Evolutionary conservation across 2,797 vertebrate genomes (phyloP).

Genomic region (Darevskia nairensis): DNA sequence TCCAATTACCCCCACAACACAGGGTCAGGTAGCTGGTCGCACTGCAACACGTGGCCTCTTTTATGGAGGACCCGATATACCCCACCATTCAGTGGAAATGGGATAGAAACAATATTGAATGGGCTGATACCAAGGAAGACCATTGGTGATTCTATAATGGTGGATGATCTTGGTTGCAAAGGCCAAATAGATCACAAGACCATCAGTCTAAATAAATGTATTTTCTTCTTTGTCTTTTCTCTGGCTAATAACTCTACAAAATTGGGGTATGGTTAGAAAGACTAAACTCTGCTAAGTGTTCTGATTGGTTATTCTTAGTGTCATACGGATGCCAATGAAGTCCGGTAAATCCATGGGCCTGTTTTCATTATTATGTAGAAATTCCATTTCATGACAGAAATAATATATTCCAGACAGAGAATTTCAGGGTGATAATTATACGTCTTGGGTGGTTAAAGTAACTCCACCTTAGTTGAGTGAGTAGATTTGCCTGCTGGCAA

Average conservation of each 20-base stretch:
- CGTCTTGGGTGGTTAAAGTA: conserved; percentile 67
- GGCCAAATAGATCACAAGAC: not conserved
- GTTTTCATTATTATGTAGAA: conserved; percentile 59
- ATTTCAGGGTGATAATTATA: conserved; percentile 69
- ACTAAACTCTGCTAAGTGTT: conserved; percentile 4
- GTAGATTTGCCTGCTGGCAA: conserved; percentile 6
- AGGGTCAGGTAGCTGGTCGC: too few species aligned
- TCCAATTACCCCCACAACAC: too few species aligned
- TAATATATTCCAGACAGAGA: conserved; percentile 55
- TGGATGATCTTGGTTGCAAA: not conserved
- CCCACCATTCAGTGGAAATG: not conserved
- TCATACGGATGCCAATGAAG: conserved; percentile 39
- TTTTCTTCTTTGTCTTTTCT: conserved; percentile 21
- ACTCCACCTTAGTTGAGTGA: conserved; percentile 52
- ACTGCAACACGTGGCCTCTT: too few species aligned
- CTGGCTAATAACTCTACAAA: conserved; percentile 39
- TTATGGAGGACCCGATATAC: not conserved
- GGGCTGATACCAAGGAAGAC: rapidly evolving
- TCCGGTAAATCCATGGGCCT: conserved; percentile 58
- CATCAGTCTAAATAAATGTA: conserved; percentile 40
- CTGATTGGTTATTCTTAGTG: conserved; percentile 51
- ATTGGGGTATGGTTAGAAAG: conserved; percentile 12
- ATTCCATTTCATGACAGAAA: conserved; percentile 64
- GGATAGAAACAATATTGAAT: not conserved
- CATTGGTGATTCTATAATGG: not conserved